A percentile compares a stretch with the other conserved stretches of the same genome.
Evolutionary conservation across 1,140 invertebrate species (phyloP).

Genomic region (Neotoxoptera formosana): DNA sequence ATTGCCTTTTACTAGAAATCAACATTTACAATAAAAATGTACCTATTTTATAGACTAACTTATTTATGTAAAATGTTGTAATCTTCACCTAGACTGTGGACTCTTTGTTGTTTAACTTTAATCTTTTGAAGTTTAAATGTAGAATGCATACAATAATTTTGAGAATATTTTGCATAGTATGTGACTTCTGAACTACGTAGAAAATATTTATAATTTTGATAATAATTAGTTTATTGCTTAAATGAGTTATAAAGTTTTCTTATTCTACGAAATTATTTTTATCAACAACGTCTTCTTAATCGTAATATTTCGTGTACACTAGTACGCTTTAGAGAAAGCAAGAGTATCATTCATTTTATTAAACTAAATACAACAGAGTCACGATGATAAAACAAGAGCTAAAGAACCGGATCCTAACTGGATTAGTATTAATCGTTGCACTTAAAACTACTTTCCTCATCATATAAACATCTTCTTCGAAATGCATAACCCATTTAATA

Average conservation of each 20-base stretch:
- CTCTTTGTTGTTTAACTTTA: not conserved
- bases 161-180: not conserved
- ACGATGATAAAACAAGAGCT: constrained; percentile 52
- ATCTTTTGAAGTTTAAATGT: not conserved
- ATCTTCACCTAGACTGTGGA: not conserved
- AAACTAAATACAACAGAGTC: constrained; percentile 46
- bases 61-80: not conserved
- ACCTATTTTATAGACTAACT: not conserved
- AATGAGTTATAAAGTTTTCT: not conserved
- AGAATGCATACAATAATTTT: not conserved
- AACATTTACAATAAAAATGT: not conserved
- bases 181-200: not conserved
- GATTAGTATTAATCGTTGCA: constrained; percentile 49
- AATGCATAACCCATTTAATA: constrained; percentile 21
- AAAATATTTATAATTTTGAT: not conserved
- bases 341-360: constrained; percentile 44
- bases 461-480: constrained; percentile 42
- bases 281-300: constrained; percentile 24
- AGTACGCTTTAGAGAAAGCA: constrained; percentile 48
- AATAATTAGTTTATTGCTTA: not conserved
- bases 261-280: not conserved
- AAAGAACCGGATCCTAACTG: constrained; percentile 53
- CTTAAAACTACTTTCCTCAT: constrained; percentile 46
- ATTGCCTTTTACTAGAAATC: not conserved
- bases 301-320: constrained; percentile 16